Evolutionary conservation across 2,113 vertebrate genomes (phyloP).

Genomic region (Amphiprion percula): DNA sequence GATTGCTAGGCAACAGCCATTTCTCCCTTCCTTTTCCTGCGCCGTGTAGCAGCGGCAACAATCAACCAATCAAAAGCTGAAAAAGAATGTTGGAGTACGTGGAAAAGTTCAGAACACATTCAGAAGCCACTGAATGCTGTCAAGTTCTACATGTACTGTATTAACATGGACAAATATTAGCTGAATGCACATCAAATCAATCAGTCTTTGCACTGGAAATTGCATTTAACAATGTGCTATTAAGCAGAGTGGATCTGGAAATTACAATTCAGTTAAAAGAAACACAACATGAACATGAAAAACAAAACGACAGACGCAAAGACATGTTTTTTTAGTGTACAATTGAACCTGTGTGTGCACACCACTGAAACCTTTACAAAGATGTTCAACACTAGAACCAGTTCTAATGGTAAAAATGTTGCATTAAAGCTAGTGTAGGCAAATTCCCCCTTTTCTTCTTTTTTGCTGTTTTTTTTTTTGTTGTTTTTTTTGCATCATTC

Average conservation of each 20-base stretch:
- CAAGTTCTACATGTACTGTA: not conserved
- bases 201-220: not conserved
- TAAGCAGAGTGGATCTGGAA: not conserved
- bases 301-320: not conserved
- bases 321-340: not conserved
- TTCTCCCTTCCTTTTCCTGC: conserved; percentile 79
- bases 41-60: conserved; percentile 68
- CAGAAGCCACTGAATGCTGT: conserved; percentile 7
- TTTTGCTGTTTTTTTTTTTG: too few relatives aligned
- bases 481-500: too few relatives aligned
- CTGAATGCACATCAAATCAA: not conserved
- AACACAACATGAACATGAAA: not conserved
- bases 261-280: not conserved
- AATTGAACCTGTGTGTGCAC: conserved; percentile 11
- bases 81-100: conserved; percentile 50
- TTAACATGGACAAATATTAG: not conserved
- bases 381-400: not conserved
- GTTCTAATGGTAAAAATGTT: not conserved
- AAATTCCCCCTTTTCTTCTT: too few relatives aligned
- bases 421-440: not conserved
- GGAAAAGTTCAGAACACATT: conserved; percentile 73
- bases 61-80: conserved; percentile 68
- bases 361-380: not conserved
- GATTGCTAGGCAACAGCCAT: conserved; percentile 87
- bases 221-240: not conserved